Evolutionary conservation across 2,113 vertebrate genomes (phyloP), one percentile per base, ranked within the genome.

Genomic region (Melanotaenia duboulayi): DNA sequence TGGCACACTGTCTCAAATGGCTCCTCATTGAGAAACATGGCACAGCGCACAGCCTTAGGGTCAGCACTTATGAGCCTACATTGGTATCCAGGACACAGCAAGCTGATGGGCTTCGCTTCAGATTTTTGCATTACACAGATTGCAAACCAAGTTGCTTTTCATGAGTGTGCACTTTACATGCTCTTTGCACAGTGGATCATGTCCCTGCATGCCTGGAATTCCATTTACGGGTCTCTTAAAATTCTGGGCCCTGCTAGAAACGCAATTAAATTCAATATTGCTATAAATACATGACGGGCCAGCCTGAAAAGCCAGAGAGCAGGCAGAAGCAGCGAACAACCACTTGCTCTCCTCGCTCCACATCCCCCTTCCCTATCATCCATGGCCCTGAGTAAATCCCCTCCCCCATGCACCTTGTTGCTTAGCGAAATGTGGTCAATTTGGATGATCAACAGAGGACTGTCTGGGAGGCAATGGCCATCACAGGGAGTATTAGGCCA

Each of bases 241-340:
- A 85, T 69, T 64, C 78, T 67, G 44, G 17, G 46, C 69, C 39
- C 55, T 13, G 66, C 67, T 71, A 57, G 72, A 73, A 85, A 83
- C 19, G 56, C 79, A 87, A 89, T 91, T 89, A 89, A 81, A 84
- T 86, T 79, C 82, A 83, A 77, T 86, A 81, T 78, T 80, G 71
- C 90, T 85, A 70, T 87, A 90, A 89, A 85, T 86, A 88, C 82
- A 86, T 42, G 76, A 70, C 25, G 39, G 75, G 61, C 46, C 2
- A 3, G 56, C 55, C 37, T 65, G 78, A 80, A 67, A 56, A 80
- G 70, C 65, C 42, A 63, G 51, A 52, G 66, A 85, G 68, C 63
- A 51, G 85, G 71, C 54, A 11, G 49, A 71, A 46, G 74, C 76
- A 42, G 69, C 44, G 62, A 74, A 74, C 61, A 9, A 71, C 77